A percentile compares a stretch with the other conserved stretches of the same genome.
Evolutionary conservation across 1,140 invertebrate species (phyloP).

Genomic region (Parasteatoda tepidariorum): DNA sequence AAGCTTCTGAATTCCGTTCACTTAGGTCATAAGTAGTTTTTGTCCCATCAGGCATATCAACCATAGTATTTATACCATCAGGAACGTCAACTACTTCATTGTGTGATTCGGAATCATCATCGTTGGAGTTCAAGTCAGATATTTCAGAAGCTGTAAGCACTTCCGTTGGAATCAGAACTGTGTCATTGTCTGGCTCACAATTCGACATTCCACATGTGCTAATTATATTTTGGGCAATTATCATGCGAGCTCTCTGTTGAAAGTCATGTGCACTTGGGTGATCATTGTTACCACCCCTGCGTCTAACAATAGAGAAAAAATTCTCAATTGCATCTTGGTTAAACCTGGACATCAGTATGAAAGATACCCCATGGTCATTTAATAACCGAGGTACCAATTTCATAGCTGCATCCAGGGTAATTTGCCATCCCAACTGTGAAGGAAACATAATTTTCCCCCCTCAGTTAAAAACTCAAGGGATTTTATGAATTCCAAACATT

Average conservation of each 20-base stretch:
- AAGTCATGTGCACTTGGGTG: background rate
- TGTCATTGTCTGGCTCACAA: background rate
- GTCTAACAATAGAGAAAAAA: background rate
- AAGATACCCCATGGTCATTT: no score
- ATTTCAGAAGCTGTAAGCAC: background rate
- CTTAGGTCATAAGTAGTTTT: background rate
- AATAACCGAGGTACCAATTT: background rate
- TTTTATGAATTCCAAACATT: background rate
- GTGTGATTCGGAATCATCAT: no score
- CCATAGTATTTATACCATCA: no score
- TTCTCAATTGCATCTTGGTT: background rate
- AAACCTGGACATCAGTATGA: background rate
- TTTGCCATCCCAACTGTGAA: background rate
- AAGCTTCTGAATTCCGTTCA: background rate
- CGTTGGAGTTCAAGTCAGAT: background rate
- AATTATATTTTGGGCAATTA: no score
- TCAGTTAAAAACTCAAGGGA: background rate
- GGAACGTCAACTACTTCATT: no score
- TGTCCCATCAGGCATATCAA: no score
- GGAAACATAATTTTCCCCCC: background rate
- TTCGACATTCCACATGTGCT: no score
- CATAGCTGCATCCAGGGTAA: background rate
- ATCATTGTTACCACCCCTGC: background rate
- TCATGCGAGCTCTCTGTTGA: no score
- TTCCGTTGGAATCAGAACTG: background rate